Evolutionary conservation across 2,888 invertebrate species (phyloP).

Genomic region (Xylota segnis): DNA sequence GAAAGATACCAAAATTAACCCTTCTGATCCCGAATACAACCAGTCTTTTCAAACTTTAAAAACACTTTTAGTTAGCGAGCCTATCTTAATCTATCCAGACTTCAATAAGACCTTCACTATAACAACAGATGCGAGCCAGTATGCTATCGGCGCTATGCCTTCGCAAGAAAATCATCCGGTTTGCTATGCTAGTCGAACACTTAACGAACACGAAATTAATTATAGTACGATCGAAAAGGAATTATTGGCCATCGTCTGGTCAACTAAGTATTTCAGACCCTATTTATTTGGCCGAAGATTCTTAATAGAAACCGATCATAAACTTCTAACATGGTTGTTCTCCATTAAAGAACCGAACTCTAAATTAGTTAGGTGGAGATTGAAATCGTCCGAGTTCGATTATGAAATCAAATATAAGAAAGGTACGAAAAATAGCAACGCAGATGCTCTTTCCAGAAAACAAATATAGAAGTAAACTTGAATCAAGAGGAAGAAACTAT

Average conservation of each 20-base stretch:
- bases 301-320: conserved; percentile 79
- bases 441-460: conserved; percentile 55
- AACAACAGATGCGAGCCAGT: background rate
- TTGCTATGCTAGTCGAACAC: too few relatives aligned
- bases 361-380: conserved; percentile 78
- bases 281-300: conserved; percentile 79
- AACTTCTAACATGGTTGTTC: conserved; percentile 78
- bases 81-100: conserved; percentile 25
- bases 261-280: conserved; percentile 78
- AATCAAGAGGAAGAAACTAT: background rate
- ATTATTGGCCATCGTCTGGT: too few relatives aligned
- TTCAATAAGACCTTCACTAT: background rate
- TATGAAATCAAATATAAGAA: conserved; percentile 78
- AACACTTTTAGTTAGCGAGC: conserved; percentile 12
- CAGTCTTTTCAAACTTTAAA: conserved; percentile 25
- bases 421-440: conserved; percentile 56
- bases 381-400: conserved; percentile 79
- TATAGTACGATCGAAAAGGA: too few relatives aligned
- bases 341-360: conserved; percentile 78
- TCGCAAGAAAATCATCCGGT: too few relatives aligned
- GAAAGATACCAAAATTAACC: background rate
- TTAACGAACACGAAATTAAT: too few relatives aligned
- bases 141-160: background rate
- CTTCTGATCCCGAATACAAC: background rate
- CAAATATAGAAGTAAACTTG: conserved; percentile 3